A percentile compares a stretch with the other conserved stretches of the same genome.
Conservation (phyloP, 2,797 vertebrate genomes). For the Tarsius wallacei region DNA sequence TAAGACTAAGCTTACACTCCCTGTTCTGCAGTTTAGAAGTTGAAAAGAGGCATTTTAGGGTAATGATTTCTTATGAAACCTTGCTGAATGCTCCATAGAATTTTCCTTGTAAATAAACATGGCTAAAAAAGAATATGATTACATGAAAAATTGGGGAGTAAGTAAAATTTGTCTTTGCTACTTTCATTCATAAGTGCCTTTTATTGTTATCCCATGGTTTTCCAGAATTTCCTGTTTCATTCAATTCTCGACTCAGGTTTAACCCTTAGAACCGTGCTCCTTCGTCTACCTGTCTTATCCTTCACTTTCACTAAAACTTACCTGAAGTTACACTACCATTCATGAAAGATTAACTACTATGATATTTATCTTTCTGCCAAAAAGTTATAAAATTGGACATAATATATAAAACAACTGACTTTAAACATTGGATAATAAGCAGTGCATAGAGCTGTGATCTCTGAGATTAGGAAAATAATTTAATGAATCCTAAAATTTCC, state of each 20-base stretch:
- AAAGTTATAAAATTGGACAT: not conserved
- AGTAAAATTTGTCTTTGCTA: not conserved
- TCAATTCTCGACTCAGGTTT: not conserved
- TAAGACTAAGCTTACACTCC: not conserved
- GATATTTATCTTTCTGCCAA: not conserved
- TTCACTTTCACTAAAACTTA: not conserved
- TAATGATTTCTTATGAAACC: not conserved
- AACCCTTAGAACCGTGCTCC: not conserved
- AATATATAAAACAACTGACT: not conserved
- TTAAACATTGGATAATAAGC: not conserved
- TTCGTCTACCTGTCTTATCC: not conserved
- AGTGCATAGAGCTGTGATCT: not conserved
- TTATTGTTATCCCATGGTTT: not conserved
- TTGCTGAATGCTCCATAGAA: not conserved
- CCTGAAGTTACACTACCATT: not conserved
- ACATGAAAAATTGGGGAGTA: not conserved
- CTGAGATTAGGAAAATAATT: slow-evolving; percentile 11
- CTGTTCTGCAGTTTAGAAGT: not conserved
- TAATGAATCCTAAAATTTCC: not conserved
- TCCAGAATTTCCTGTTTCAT: slow-evolving; percentile 1
- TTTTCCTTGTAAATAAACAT: not conserved
- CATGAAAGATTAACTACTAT: not conserved
- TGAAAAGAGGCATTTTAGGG: not conserved
- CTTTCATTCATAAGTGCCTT: not conserved
- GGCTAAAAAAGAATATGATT: not conserved